phyloP scores from a whole-genome alignment of 2,113 vertebrate genomes.

The Numida meleagris region DNA sequence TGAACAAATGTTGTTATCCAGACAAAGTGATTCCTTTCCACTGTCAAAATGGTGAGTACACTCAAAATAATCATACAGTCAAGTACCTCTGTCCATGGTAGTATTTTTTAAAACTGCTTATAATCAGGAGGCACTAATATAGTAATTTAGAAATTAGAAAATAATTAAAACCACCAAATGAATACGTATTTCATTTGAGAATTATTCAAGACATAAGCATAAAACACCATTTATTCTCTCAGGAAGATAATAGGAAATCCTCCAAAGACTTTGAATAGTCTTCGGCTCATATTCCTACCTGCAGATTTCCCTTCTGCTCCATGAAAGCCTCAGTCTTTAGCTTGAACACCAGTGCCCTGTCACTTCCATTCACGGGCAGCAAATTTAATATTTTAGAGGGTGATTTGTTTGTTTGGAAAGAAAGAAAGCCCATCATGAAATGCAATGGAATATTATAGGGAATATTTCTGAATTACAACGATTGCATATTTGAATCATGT shows the following conservation, averaged over 20 bases:
- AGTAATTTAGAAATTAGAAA: neutral
- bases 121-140: neutral
- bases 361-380: neutral
- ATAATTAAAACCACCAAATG: neutral
- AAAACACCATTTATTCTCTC: neutral
- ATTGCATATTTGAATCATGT: neutral
- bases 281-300: neutral
- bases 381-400: neutral
- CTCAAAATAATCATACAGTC: neutral
- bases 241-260: neutral
- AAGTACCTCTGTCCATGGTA: slow-evolving; percentile 12
- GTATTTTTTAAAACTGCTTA: neutral
- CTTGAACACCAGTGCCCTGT: slow-evolving; percentile 3
- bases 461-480: neutral
- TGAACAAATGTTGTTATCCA: neutral
- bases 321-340: neutral
- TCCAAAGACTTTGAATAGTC: neutral
- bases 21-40: neutral
- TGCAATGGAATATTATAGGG: neutral
- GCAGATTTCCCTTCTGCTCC: neutral
- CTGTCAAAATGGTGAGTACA: neutral
- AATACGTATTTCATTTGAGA: neutral
- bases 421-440: neutral
- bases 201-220: neutral
- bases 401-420: neutral